Conservation (phyloP, 2,888 invertebrate genomes). For the Tyria jacobaeae region DNA sequence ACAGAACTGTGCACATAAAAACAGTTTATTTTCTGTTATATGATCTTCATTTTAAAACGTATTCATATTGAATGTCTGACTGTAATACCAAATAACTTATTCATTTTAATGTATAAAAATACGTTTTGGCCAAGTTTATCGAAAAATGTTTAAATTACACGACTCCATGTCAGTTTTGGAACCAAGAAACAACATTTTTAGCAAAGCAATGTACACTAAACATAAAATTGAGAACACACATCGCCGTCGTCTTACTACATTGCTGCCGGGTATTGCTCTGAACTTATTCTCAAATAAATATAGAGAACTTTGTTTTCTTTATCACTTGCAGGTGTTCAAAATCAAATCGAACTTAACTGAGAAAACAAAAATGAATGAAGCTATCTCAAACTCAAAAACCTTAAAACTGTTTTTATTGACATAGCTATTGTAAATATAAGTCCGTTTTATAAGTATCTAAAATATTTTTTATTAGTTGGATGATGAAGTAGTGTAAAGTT, state of each 20-base stretch:
- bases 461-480: not conserved
- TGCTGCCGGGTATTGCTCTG: no score
- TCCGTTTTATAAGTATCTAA: not conserved
- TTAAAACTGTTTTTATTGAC: not conserved
- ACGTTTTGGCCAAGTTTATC: not conserved
- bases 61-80: no score
- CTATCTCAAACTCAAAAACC: no score
- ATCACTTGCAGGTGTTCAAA: no score
- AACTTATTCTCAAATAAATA: no score
- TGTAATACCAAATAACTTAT: no score
- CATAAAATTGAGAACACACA: not conserved
- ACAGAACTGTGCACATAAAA: not conserved
- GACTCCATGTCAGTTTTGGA: not conserved
- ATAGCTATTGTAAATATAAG: not conserved
- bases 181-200: not conserved
- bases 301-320: not conserved
- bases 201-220: not conserved
- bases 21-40: not conserved
- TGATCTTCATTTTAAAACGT: not conserved
- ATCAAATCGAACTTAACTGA: no score
- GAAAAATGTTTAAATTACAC: not conserved
- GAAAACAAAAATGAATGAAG: no score
- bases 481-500: not conserved
- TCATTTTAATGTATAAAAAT: no score
- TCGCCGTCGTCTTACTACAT: no score